Base-by-base conservation (phyloP, 2,888 invertebrate genomes). In the Megaustenia siamemsis region DNA sequence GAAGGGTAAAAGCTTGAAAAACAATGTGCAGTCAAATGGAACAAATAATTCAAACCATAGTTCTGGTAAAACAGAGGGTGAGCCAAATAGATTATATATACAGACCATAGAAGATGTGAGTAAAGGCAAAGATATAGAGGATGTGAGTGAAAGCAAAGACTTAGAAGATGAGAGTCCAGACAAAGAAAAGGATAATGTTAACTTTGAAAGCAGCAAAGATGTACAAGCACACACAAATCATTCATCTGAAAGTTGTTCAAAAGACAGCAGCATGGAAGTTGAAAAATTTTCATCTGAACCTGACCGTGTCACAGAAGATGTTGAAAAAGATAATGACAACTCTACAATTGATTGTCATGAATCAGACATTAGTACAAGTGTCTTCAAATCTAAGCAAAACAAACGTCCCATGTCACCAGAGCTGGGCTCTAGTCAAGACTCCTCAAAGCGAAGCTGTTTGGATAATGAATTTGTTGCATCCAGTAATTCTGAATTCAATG, bases 371-470 rank as follows among this genome's bases (percentile, higher is more conserved):
- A 45, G 18, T 1, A 28, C 32, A 45, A 3, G 5, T 73, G 8
- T 32, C 24, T 40, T 38, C 12, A 21, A 49, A 32, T 32, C 73
- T 32, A 43, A 43, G 10, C 71, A 45, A 10, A 73, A 8, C 49
- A 73, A 73, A 32, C 73, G 45, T 49, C 49, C 28, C 0, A n/a
- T 12, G 15, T 71, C 71, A 40, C 71, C 71, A 18, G 49, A 32
- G 8, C 49, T 8, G 15, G 49, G 8, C 15, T 49, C 73, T 73
- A 73, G 49, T 73, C 73, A 15, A 45, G 71, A 73, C 49, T 18
- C 45, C 32, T 32, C 73, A 18, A 73, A 73, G 35, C 49, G 45
- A 73, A 73, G 32, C 32, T 73, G 73, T 73, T 18, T 32, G 32
- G 73, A 73, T 18, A 49, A 28, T 43, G 40, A 38, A n/a, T 32